phyloP scores from a whole-genome alignment of 2,113 vertebrate species.

The Rhabdornis inornatus region DNA sequence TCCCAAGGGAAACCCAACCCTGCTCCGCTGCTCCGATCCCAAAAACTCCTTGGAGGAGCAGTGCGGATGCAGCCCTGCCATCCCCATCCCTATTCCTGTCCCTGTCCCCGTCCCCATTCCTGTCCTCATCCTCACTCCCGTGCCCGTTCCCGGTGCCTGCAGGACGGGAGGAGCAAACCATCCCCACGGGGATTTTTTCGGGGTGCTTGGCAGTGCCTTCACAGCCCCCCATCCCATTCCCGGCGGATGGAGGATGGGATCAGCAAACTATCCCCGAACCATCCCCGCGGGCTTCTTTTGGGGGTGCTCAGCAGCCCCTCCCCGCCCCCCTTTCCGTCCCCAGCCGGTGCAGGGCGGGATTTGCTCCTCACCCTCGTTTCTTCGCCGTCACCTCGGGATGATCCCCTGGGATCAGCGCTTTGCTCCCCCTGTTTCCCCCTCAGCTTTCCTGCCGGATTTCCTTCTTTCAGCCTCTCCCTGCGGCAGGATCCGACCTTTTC shows the following conservation, averaged over 20 bases:
- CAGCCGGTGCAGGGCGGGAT: fast-evolving
- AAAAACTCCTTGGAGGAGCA: not conserved
- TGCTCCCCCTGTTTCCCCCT: no score
- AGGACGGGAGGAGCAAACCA: not conserved
- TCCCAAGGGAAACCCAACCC: not conserved
- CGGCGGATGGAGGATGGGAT: not conserved
- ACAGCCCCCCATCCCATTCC: not conserved
- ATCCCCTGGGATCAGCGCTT: not conserved
- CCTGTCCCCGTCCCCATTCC: no score
- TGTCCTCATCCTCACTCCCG: not conserved
- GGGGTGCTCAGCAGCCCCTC: not conserved
- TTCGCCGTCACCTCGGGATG: fast-evolving
- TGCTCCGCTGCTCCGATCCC: fast-evolving
- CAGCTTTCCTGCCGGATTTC: not conserved
- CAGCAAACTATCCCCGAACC: not conserved
- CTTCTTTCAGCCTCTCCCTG: not conserved
- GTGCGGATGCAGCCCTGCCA: not conserved
- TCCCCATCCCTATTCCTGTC: no score
- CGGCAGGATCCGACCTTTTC: not conserved
- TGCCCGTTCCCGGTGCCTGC: not conserved
- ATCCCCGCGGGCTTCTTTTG: fast-evolving
- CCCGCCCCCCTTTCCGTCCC: not conserved
- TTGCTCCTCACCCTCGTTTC: not conserved
- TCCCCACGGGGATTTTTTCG: fast-evolving
- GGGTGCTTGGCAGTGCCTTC: fast-evolving